phyloP scores from a whole-genome alignment of 2,113 vertebrate genomes.

The Amphiprion ocellaris region DNA sequence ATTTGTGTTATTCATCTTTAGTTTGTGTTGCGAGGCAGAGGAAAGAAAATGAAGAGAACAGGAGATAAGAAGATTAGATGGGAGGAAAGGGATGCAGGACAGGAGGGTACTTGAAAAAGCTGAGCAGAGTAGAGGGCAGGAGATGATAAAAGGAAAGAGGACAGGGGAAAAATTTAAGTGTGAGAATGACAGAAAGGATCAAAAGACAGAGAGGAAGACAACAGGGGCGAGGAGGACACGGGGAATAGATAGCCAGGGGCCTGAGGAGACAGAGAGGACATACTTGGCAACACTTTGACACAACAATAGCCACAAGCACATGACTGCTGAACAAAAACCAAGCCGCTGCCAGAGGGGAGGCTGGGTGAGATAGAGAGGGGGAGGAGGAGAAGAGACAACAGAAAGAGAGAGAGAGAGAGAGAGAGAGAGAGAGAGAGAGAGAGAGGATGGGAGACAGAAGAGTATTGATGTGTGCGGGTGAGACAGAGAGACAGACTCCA shows the following conservation, averaged over 20 bases:
- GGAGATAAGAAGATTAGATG: not conserved
- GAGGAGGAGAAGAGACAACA: constrained; percentile 24
- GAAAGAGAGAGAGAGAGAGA: constrained; percentile 19
- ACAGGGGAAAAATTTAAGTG: not conserved
- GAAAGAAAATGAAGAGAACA: not conserved
- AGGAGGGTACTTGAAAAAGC: constrained; percentile 10
- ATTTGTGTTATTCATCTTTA: constrained; percentile 9
- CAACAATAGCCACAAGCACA: constrained; percentile 57
- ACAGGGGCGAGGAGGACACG: constrained; percentile 11
- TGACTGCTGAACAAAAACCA: constrained; percentile 20
- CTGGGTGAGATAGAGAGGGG: constrained; percentile 36
- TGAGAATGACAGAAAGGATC: constrained; percentile 21
- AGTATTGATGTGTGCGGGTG: not conserved
- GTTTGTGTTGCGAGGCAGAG: not conserved
- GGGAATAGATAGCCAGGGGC: constrained; percentile 39
- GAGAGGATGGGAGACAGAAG: not conserved
- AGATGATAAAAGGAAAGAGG: constrained; percentile 6
- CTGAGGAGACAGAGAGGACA: constrained; percentile 39
- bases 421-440: constrained; percentile 19
- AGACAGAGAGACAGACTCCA: constrained; percentile 2
- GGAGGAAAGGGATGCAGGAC: constrained; percentile 11
- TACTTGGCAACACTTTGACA: constrained; percentile 57
- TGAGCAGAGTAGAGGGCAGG: not conserved
- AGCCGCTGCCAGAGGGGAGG: constrained; percentile 32
- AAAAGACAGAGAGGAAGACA: constrained; percentile 21